Conservation (phyloP, 2,113 vertebrate genomes). For the Podocnemis expansa region DNA sequence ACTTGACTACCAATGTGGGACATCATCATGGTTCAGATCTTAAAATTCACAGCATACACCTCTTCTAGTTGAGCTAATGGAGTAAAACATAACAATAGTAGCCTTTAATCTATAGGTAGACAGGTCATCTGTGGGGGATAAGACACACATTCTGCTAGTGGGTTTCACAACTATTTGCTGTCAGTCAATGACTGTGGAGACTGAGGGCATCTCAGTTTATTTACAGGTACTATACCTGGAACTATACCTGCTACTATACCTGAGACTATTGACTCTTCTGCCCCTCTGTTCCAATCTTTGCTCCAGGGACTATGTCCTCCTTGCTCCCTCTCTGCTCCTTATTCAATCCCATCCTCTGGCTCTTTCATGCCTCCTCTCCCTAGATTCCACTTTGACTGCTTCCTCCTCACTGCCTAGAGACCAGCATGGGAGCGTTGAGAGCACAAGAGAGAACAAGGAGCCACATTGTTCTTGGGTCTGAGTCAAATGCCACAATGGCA, state of each 20-base stretch:
- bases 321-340: background rate
- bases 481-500: fast-evolving
- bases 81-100: background rate
- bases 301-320: background rate
- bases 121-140: background rate
- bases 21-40: background rate
- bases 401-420: fast-evolving
- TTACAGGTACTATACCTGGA: background rate
- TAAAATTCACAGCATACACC: background rate
- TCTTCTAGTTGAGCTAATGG: background rate
- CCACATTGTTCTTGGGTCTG: fast-evolving
- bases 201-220: background rate
- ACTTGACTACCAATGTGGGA: background rate
- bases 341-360: background rate
- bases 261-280: background rate
- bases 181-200: background rate
- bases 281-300: background rate
- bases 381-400: background rate
- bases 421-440: background rate
- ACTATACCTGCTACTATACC: background rate
- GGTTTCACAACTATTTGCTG: background rate
- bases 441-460: background rate
- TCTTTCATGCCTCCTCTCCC: background rate
- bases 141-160: background rate
- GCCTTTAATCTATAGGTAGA: background rate